Percentiles rank a stretch among this genome's conserved stretches.
These are phyloP conservation scores for Galerucella calmariensis DNA, from an alignment of 2,888 invertebrate species.

Conservation along the genomic window DNA sequence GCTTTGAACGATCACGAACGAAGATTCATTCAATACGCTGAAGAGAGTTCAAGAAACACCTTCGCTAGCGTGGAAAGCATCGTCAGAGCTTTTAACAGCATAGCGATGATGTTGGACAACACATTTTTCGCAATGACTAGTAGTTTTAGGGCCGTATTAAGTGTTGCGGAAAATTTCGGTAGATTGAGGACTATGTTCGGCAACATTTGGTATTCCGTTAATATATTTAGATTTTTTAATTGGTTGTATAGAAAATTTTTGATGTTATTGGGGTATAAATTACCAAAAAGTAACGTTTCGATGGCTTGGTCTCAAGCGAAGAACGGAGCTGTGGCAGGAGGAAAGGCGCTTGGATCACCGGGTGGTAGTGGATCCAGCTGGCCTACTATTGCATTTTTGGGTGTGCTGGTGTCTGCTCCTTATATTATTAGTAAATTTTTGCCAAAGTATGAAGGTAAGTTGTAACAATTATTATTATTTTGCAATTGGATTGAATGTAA, in stretches of 20 bases:
- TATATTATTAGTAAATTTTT: constrained; percentile 89
- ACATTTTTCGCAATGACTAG: constrained; percentile 95
- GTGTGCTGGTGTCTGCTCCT: constrained; percentile 89
- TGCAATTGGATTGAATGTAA: neutral
- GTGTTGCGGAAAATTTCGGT: constrained; percentile 95
- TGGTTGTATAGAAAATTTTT: constrained; percentile 85
- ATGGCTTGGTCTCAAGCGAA: constrained; percentile 66
- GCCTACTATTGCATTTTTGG: constrained; percentile 91
- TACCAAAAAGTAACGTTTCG: constrained; percentile 55
- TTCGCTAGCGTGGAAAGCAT: constrained; percentile 95
- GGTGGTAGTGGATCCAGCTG: constrained; percentile 72
- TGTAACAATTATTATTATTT: neutral
- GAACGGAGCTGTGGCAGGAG: constrained; percentile 55
- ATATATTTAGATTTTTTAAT: constrained; percentile 80
- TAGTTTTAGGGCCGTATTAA: constrained; percentile 88
- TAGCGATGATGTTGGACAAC: constrained; percentile 96
- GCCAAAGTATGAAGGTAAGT: constrained; percentile 73
- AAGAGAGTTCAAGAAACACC: constrained; percentile 90
- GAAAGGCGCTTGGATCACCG: constrained; percentile 37
- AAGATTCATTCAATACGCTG: constrained; percentile 87
- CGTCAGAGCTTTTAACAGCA: constrained; percentile 85
- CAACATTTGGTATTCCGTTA: constrained; percentile 88
- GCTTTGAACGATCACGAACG: constrained; percentile 70
- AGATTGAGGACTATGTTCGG: constrained; percentile 84
- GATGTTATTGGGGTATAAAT: constrained; percentile 73